These are phyloP conservation scores for Channa maculata DNA, from an alignment of 2,113 vertebrate genomes.

Conservation along the genomic window DNA sequence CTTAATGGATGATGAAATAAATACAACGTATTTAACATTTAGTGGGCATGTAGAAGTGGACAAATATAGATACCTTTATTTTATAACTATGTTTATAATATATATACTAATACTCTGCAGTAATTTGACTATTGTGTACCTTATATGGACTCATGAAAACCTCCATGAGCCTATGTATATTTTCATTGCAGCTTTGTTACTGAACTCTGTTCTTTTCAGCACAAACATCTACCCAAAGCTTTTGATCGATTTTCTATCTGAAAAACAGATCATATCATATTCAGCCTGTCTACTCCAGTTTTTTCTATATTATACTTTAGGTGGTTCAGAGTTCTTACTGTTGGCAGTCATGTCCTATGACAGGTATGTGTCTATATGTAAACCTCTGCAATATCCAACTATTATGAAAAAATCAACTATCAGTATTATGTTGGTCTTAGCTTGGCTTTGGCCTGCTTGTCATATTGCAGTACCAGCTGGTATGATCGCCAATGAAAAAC, in stretches of 20 bases:
- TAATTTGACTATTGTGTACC: constrained; percentile 36
- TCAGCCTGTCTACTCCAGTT: constrained; percentile 36
- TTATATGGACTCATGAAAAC: constrained; percentile 34
- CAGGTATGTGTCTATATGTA: constrained; percentile 58
- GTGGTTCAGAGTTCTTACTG: constrained; percentile 30
- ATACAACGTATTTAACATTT: constrained; percentile 30
- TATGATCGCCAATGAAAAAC: not conserved
- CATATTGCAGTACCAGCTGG: fast-evolving
- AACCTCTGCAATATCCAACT: constrained; percentile 50
- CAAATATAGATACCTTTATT: constrained; percentile 48
- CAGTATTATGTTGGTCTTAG: not conserved
- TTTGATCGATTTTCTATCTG: constrained; percentile 41
- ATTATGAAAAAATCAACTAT: constrained; percentile 28
- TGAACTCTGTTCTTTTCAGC: constrained; percentile 48
- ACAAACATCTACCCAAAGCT: constrained; percentile 45
- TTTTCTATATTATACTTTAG: constrained; percentile 1
- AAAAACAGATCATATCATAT: constrained; percentile 33
- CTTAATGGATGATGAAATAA: constrained; percentile 21
- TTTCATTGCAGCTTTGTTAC: constrained; percentile 51
- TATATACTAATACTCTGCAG: constrained; percentile 44
- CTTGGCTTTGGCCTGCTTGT: constrained; percentile 35
- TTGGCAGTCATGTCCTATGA: constrained; percentile 55
- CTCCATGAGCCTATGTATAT: constrained; percentile 60
- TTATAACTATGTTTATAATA: constrained; percentile 17
- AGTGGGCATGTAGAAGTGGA: constrained; percentile 35